Conservation (phyloP, 2,888 invertebrate species). For the Sminthurinus aureus region DNA sequence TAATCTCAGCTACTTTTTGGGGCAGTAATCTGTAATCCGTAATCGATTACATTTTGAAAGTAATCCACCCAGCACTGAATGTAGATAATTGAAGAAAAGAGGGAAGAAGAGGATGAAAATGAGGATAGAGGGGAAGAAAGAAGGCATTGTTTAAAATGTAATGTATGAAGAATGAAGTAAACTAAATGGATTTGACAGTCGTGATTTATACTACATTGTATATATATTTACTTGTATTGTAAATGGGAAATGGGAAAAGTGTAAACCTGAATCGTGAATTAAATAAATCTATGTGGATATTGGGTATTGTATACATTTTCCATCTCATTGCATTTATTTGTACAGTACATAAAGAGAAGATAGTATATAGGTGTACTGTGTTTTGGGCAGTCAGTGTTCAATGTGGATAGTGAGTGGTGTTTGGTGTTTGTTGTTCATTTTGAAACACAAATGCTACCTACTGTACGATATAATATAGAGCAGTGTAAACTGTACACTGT, state of each 20-base stretch:
- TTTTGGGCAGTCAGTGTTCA: not conserved
- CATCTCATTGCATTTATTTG: not conserved
- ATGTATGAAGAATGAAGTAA: constrained; percentile 4
- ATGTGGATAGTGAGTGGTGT: not conserved
- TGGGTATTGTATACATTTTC: not conserved
- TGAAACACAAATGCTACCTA: not conserved
- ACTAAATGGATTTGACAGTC: constrained; percentile 27
- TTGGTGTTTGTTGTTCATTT: not conserved
- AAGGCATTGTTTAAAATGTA: not conserved
- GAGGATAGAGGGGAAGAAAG: not conserved
- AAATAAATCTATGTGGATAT: too few relatives aligned
- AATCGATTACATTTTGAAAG: too few relatives aligned
- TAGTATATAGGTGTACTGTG: too few relatives aligned
- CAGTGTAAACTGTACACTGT: not conserved
- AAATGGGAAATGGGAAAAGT: too few relatives aligned
- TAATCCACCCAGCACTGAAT: too few relatives aligned
- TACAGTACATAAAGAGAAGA: too few relatives aligned
- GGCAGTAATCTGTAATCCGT: too few relatives aligned
- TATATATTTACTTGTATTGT: too few relatives aligned
- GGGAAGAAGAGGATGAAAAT: not conserved
- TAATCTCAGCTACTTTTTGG: too few relatives aligned
- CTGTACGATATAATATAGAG: not conserved
- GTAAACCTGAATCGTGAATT: too few relatives aligned
- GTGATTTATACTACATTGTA: constrained; percentile 11
- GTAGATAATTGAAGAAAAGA: constrained; percentile 7